Base-by-base conservation (phyloP, 2,797 vertebrate genomes). In the Botia kubotai region DNA sequence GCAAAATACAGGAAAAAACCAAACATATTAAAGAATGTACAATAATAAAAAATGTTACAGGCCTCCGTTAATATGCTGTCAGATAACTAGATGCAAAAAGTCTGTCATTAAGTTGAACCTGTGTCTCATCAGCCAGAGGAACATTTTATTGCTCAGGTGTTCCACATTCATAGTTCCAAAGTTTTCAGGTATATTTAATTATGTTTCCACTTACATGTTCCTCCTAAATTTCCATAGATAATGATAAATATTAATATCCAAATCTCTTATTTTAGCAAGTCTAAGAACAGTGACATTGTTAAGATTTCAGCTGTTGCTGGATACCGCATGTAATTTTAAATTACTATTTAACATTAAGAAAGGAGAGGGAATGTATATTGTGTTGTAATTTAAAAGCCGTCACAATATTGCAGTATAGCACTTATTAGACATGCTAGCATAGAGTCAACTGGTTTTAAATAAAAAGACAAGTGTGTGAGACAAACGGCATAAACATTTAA, bases 401-500 rank as follows among this genome's bases (percentile, higher is more conserved):
- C 26, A 5, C 14, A 29, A 63, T 21, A 33, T 63, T 6, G 26
- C 26, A 63, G 23, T 60, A 6, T 10, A 12, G 12, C 12, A 12
- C 57, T 60, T 26, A 60, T 60, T 10, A 21, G 26, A 33, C 60
- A 63, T 63, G 60, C 21, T 63, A 63, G 60, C 26, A 33, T 63
- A 33, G 26, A 17, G 60, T 82, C 81, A 81, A 86, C 67, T 72
- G 75, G 75, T 72, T 79, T 85, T 68, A 75, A 83, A 88, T 82
- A 82, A 84, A 83, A 84, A 57, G 80, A 84, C 83, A 81, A 86
- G 84, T 85, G 84, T 84, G 72, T 39, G 76, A 83, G 87, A 87
- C 82, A 87, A 88, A 87, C 75, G 81, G 74, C 83, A 79, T 88
- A 88, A 87, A 88, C 82, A 80, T 83, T 85, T 83, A 86, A 85